phyloP scores from a whole-genome alignment of 2,113 vertebrate genomes.

The Pollachius pollachius region DNA sequence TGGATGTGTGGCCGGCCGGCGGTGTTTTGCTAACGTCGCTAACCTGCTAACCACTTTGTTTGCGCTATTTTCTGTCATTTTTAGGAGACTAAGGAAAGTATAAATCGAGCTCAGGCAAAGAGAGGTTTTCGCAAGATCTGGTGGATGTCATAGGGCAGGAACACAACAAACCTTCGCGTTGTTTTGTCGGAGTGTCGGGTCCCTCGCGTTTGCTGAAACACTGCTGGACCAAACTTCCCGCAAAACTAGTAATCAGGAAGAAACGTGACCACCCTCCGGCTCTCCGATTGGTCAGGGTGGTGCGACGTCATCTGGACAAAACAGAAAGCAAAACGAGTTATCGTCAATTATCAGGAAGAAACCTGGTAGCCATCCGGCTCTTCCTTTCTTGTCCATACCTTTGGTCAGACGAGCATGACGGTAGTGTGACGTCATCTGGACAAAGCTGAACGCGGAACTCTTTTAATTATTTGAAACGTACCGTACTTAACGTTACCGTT shows the following conservation, averaged over 20 bases:
- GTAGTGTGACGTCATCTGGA: not conserved
- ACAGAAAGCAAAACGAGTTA: not conserved
- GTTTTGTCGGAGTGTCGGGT: too few species aligned
- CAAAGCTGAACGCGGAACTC: not conserved
- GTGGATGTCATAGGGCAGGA: not conserved
- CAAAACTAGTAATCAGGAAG: slow-evolving; percentile 41
- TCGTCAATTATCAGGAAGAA: not conserved
- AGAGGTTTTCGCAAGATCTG: not conserved
- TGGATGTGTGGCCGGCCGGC: too few species aligned
- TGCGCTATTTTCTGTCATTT: too few species aligned
- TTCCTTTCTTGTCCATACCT: not conserved
- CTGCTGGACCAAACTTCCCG: slow-evolving; percentile 60
- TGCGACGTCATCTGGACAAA: slow-evolving; percentile 1
- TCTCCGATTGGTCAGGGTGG: slow-evolving; percentile 20
- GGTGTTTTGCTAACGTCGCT: too few species aligned
- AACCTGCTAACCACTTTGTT: too few species aligned
- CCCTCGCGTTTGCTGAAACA: not conserved
- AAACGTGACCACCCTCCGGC: not conserved
- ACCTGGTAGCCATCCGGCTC: not conserved
- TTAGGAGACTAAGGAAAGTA: too few species aligned
- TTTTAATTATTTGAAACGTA: too few species aligned
- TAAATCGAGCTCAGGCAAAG: too few species aligned
- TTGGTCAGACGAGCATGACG: slow-evolving; percentile 18
- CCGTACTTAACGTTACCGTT: too few species aligned
- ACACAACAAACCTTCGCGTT: slow-evolving; percentile 29